Evolutionary conservation across 2,888 invertebrate species (phyloP).

Genomic region (Microplitis manilae): DNA sequence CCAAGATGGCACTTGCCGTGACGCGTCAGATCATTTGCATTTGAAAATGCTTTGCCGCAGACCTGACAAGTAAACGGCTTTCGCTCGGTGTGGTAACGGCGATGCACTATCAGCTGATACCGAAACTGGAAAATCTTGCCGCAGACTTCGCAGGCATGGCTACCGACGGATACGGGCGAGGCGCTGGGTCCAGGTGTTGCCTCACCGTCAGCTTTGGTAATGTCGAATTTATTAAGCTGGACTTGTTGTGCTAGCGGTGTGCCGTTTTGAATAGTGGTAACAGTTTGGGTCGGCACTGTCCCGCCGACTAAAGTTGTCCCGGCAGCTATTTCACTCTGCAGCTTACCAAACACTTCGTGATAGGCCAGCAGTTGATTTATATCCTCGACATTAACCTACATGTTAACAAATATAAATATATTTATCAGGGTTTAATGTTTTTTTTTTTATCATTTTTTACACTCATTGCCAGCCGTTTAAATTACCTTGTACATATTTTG

Average conservation of each 20-base stretch:
- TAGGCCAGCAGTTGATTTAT: constrained; percentile 88
- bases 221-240: constrained; percentile 69
- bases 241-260: constrained; percentile 69
- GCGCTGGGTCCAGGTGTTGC: constrained; percentile 73
- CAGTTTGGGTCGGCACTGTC: constrained; percentile 69
- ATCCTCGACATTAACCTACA: constrained; percentile 83
- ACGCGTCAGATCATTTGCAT: constrained; percentile 83
- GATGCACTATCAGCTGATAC: constrained; percentile 89
- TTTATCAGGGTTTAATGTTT: no score
- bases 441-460: no score
- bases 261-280: constrained; percentile 69
- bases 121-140: constrained; percentile 90
- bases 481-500: constrained; percentile 84
- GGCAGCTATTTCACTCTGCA: constrained; percentile 75
- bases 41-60: constrained; percentile 87
- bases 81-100: constrained; percentile 88
- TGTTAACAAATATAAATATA: no score
- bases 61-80: constrained; percentile 86
- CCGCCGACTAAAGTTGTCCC: constrained; percentile 71
- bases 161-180: constrained; percentile 76
- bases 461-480: neutral
- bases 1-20: constrained; percentile 90
- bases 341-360: constrained; percentile 87
- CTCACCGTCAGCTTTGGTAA: constrained; percentile 67
- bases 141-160: constrained; percentile 87